A percentile compares a stretch with the other conserved stretches of the same genome.
These are phyloP conservation scores for Lutraria rhynchaena DNA, from an alignment of 1,140 invertebrate genomes.

Conservation along the genomic window DNA sequence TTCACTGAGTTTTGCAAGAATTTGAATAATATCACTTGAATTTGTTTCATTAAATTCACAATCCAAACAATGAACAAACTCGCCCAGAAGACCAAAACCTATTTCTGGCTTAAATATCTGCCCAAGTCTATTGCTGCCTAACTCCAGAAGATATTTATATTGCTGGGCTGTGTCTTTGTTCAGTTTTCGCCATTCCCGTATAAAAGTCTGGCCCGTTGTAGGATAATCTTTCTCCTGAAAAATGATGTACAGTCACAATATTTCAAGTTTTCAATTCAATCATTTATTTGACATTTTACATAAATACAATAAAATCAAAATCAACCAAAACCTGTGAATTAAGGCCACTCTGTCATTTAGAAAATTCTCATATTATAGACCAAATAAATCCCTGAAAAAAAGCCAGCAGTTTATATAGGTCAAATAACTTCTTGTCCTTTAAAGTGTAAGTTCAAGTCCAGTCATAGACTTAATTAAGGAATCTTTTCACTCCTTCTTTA, in stretches of 20 bases:
- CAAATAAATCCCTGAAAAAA: too few species aligned
- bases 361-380: too few species aligned
- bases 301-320: background rate
- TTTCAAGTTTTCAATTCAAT: background rate
- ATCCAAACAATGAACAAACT: constrained; percentile 46
- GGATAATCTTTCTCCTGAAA: constrained; percentile 31
- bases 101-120: constrained; percentile 55
- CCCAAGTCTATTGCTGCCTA: constrained; percentile 25
- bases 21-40: background rate
- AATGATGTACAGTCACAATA: background rate
- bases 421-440: too few species aligned
- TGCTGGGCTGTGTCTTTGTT: constrained; percentile 38
- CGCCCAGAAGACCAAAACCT: constrained; percentile 56
- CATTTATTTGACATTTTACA: background rate
- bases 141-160: constrained; percentile 43
- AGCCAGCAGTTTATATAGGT: too few species aligned
- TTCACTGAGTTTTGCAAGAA: constrained; percentile 31
- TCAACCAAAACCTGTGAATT: background rate
- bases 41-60: constrained; percentile 31
- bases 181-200: constrained; percentile 50
- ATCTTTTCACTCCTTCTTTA: too few species aligned
- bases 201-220: constrained; percentile 33
- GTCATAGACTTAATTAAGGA: too few species aligned
- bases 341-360: too few species aligned
- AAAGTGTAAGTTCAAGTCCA: too few species aligned